A percentile compares a stretch with the other conserved stretches of the same genome.
Evolutionary conservation across 64 coral and sea anemone genomes (phyloP).

Genomic region (Porites australiensis): DNA sequence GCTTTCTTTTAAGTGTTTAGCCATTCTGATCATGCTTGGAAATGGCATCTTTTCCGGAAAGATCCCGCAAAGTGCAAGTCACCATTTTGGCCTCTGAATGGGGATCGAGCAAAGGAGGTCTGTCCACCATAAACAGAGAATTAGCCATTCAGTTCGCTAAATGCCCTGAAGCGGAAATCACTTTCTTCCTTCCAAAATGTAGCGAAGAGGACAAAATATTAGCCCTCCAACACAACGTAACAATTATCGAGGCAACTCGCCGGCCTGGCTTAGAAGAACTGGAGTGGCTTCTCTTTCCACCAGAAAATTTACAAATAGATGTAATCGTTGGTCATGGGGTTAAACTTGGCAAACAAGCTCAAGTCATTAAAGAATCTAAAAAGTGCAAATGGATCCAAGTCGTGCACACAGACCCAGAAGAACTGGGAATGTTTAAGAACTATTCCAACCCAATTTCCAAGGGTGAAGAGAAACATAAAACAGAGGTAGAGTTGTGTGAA

Average conservation of each 20-base stretch:
- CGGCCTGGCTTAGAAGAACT: neutral
- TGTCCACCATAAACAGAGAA: neutral
- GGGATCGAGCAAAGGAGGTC: neutral
- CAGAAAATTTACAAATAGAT: neutral
- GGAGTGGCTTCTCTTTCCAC: neutral
- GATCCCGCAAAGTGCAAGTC: neutral
- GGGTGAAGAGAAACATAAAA: neutral
- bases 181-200: neutral
- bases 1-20: too few species aligned
- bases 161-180: slow-evolving; percentile 12
- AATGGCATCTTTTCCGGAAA: too few species aligned
- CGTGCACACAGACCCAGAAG: slow-evolving; percentile 5
- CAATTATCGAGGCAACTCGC: neutral
- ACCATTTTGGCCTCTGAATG: neutral
- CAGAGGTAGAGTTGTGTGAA: slow-evolving; percentile 5
- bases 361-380: neutral
- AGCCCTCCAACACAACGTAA: neutral
- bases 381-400: slow-evolving; percentile 19
- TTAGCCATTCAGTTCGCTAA: neutral
- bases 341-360: neutral
- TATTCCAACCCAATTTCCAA: neutral
- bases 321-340: slow-evolving; percentile 9
- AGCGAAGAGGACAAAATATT: too few species aligned
- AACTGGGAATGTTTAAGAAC: neutral
- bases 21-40: too few species aligned